phyloP scores from a whole-genome alignment of 2,113 vertebrate species.

The Crocuta crocuta region DNA sequence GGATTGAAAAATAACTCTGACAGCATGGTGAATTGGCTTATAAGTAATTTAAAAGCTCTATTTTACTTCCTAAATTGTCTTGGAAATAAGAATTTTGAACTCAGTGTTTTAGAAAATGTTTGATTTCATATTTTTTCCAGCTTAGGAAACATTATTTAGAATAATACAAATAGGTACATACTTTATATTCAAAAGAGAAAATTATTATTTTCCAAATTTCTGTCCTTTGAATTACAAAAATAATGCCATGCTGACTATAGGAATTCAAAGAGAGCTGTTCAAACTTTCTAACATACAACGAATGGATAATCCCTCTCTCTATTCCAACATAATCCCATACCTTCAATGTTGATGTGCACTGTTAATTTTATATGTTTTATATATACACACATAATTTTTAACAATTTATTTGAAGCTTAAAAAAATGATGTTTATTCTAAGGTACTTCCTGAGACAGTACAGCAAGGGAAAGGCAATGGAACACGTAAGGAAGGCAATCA shows the following conservation, averaged over 20 bases:
- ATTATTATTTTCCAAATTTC: constrained; percentile 34
- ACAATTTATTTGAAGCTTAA: neutral
- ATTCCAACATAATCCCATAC: neutral
- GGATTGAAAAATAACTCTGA: constrained; percentile 63
- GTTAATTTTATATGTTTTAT: neutral
- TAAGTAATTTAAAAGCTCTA: constrained; percentile 81
- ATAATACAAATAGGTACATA: constrained; percentile 46
- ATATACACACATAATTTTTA: neutral
- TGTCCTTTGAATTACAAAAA: constrained; percentile 22
- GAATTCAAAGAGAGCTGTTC: neutral
- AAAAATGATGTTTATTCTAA: neutral
- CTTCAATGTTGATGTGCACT: neutral
- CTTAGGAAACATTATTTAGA: constrained; percentile 23
- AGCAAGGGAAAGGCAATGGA: neutral
- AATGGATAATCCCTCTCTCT: neutral
- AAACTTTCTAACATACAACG: neutral
- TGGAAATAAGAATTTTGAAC: constrained; percentile 83
- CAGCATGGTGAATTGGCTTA: constrained; percentile 75
- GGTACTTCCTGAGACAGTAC: neutral
- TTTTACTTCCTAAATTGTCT: constrained; percentile 81
- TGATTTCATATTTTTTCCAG: neutral
- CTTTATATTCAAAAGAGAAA: constrained; percentile 23
- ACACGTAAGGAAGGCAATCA: neutral
- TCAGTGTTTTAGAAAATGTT: constrained; percentile 76
- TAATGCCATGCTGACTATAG: neutral